Percentiles rank a stretch among this genome's conserved stretches.
Evolutionary conservation across 2,888 invertebrate genomes (phyloP).

Genomic region (Pyrgus malvae): DNA sequence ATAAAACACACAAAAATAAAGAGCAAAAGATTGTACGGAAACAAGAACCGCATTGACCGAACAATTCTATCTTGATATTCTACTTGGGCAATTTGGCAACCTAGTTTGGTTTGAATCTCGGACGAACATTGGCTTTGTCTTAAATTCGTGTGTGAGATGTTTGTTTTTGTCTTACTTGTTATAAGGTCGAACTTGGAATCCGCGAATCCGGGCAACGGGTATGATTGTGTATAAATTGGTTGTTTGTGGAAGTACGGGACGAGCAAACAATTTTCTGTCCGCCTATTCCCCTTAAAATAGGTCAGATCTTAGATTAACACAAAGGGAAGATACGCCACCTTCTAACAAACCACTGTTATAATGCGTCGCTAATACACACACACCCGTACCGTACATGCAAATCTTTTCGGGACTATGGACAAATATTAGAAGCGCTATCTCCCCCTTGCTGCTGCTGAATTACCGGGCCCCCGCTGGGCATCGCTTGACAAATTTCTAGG

Average conservation of each 20-base stretch:
- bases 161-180: constrained; percentile 13
- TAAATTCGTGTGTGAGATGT: constrained; percentile 15
- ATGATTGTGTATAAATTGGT: constrained; percentile 27
- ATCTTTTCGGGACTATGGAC: no score
- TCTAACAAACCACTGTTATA: not conserved
- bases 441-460: no score
- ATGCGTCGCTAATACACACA: no score
- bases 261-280: constrained; percentile 21
- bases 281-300: constrained; percentile 20
- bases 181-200: constrained; percentile 3
- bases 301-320: no score
- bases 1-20: not conserved
- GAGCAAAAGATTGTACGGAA: not conserved
- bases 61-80: not conserved
- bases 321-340: not conserved
- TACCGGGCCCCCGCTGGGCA: no score
- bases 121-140: constrained; percentile 5
- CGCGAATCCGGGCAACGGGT: constrained; percentile 9
- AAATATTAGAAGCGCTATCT: no score
- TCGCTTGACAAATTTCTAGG: no score
- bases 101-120: constrained; percentile 7
- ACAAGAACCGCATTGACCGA: not conserved
- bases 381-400: no score
- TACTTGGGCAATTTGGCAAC: constrained; percentile 13
- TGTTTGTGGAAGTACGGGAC: constrained; percentile 22